Evolutionary conservation across 2,113 vertebrate genomes (phyloP), one percentile per base, ranked within the genome.

Genomic region (Myrmecobius fasciatus): DNA sequence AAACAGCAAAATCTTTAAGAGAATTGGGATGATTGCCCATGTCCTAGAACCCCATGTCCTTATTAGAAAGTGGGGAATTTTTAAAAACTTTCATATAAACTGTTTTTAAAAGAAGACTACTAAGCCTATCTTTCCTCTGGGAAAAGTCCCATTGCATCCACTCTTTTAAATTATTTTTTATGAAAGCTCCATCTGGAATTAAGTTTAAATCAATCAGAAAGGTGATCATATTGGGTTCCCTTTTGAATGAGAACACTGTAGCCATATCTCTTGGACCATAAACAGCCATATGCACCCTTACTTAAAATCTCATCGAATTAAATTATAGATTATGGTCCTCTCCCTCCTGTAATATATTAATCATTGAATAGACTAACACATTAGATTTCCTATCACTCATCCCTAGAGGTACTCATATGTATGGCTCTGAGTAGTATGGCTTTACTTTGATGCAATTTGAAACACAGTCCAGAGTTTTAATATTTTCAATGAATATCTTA

Each of bases 1-100:
- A 98, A 98, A 96, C 53, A 97, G 92, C 26, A 91, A 96, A 89
- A 92, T 90, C 96, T 98, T 97, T 94, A 96, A 94, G 93, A 96
- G 91, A 96, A 92, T 96, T 97, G 97, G 7, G 17, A 12, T 25
- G 49, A 22, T 93, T 98, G 93, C 94, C 52, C 83, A 26, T 28
- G 52, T 56, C n/a, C 47, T 92, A 36, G 95, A 97, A 93, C 53
- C 89, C 53, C 51, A 43, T 94, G 90, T 91, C 96, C 94, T 91
- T 51, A 53, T 88, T 93, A 60, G 49, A 96, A 91, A 97, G 91
- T 46, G 88, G 49, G 96, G 4, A 90, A 25, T 91, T 52, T 89
- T 94, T n/a, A n/a, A n/a, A n/a, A 97, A 90, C 60, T 90, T 91
- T 8, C 22, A 26, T 92, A 89, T 96, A 96, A 96, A 0, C 8